A percentile compares a stretch with the other conserved stretches of the same genome.
phyloP scores from a whole-genome alignment of 1,140 invertebrate species.

The Drosophila persimilis region DNA sequence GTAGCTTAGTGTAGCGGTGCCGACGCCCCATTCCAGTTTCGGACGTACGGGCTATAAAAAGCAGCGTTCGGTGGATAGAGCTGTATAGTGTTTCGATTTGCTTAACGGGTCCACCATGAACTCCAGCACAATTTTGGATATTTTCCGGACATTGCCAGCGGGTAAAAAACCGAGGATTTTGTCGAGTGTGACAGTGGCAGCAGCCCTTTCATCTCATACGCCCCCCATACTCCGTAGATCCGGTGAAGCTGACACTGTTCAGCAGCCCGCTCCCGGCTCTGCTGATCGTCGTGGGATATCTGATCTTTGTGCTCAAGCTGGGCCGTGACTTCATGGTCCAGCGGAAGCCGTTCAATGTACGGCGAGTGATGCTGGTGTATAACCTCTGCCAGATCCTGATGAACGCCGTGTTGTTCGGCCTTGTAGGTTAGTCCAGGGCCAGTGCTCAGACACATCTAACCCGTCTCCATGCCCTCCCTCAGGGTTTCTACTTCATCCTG shows the following conservation, averaged over 20 bases:
- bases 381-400: constrained; percentile 87
- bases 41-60: not conserved
- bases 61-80: not conserved
- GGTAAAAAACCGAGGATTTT: constrained; percentile 10
- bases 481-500: not conserved
- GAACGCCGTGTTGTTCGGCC: constrained; percentile 21
- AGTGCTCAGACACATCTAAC: too few relatives aligned
- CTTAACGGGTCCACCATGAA: constrained; percentile 6
- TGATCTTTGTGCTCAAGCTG: constrained; percentile 85
- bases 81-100: too few relatives aligned
- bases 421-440: constrained; percentile 1
- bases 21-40: too few relatives aligned
- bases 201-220: too few relatives aligned
- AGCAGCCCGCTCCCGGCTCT: constrained; percentile 88
- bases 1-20: too few relatives aligned
- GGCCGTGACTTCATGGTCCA: constrained; percentile 92
- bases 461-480: not conserved
- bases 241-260: constrained; percentile 85
- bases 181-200: too few relatives aligned
- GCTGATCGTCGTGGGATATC: constrained; percentile 88
- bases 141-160: constrained; percentile 5
- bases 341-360: constrained; percentile 90
- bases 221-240: constrained; percentile 6
- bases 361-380: constrained; percentile 88
- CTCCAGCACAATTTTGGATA: not conserved